Conservation (phyloP, 2,888 invertebrate species). For the Melinaea marsaeus region DNA sequence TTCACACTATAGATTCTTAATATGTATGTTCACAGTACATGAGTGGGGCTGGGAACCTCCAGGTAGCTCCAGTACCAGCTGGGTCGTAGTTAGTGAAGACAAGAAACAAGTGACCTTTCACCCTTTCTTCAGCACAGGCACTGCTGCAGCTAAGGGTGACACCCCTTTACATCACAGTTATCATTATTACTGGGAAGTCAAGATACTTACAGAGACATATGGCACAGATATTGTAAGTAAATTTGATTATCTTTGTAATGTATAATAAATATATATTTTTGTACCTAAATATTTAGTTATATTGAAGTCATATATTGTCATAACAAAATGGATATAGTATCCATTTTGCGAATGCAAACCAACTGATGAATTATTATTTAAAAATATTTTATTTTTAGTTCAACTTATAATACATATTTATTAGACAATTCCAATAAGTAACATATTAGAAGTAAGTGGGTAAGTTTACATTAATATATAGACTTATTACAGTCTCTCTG, state of each 20-base stretch:
- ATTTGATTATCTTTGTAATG: constrained; percentile 2
- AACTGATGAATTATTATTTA: too few species aligned
- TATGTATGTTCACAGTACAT: constrained; percentile 43
- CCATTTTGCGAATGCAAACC: too few species aligned
- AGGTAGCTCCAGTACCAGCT: constrained; percentile 37
- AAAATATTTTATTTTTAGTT: too few species aligned
- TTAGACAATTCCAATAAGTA: too few species aligned
- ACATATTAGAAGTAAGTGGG: too few species aligned
- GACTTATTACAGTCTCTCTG: too few species aligned
- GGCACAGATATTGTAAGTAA: constrained; percentile 92
- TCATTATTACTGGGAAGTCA: constrained; percentile 94
- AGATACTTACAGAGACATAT: constrained; percentile 87
- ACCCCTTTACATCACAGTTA: constrained; percentile 79
- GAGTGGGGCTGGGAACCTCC: constrained; percentile 72
- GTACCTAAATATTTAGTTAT: too few species aligned
- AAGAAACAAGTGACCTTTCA: constrained; percentile 87
- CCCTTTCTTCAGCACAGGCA: constrained; percentile 89
- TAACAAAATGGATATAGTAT: too few species aligned
- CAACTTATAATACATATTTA: too few species aligned
- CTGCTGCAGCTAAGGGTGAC: constrained; percentile 86
- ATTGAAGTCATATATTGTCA: too few species aligned
- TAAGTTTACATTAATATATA: too few species aligned
- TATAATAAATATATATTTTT: not conserved
- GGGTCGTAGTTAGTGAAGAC: constrained; percentile 69
- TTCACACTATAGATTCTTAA: not conserved